Conservation (phyloP, 2,797 vertebrate genomes). For the Zalophus californianus region DNA sequence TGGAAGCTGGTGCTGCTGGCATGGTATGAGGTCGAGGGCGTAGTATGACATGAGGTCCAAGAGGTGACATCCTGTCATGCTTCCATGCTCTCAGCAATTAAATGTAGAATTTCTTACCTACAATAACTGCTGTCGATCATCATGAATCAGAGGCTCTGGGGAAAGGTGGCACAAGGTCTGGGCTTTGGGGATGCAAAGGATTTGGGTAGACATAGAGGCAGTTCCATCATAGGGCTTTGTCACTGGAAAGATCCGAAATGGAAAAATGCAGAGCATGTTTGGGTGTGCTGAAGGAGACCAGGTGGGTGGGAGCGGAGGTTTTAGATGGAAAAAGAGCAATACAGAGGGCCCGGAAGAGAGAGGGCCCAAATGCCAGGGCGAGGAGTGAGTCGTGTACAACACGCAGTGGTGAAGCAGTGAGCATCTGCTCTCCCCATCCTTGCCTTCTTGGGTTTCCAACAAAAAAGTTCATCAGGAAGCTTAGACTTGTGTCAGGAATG, state of each 20-base stretch:
- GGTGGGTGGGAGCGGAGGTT: not conserved
- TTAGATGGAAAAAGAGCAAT: not conserved
- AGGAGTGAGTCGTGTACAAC: not conserved
- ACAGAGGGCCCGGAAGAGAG: not conserved
- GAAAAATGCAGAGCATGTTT: not conserved
- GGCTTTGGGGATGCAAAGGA: not conserved
- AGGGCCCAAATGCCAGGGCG: not conserved
- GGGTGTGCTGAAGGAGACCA: not conserved
- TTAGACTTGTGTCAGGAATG: not conserved
- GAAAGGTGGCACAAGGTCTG: not conserved
- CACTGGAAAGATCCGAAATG: not conserved
- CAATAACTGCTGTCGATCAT: not conserved
- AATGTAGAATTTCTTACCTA: not conserved
- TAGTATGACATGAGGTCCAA: not conserved
- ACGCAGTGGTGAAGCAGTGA: not conserved
- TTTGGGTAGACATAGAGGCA: not conserved
- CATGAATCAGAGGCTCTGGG: not conserved
- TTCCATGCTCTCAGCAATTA: not conserved
- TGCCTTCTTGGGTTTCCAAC: not conserved
- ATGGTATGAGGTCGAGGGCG: not conserved
- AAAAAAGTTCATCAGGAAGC: not conserved
- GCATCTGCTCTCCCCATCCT: not conserved
- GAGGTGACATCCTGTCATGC: not conserved
- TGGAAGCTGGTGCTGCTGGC: not conserved
- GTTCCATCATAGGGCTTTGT: not conserved